Percentiles rank a stretch among this genome's conserved stretches.
Evolutionary conservation across 2,888 invertebrate genomes (phyloP).

Genomic region (Lithophane leautieri): DNA sequence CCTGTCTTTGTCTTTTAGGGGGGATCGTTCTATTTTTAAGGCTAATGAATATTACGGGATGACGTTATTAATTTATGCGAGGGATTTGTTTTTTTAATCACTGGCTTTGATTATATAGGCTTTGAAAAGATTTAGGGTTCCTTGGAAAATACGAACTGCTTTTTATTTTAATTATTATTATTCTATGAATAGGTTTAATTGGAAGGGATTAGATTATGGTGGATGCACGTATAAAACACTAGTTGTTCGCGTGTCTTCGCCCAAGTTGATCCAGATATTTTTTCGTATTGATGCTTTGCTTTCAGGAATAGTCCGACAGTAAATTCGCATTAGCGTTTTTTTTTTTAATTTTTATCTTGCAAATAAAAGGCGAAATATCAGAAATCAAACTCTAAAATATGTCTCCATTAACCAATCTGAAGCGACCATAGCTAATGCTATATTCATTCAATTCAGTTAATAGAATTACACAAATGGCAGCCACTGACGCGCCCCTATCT

Average conservation of each 20-base stretch:
- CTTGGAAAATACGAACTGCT: neutral
- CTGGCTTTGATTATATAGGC: slow-evolving; percentile 62
- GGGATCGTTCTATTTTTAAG: slow-evolving; percentile 70
- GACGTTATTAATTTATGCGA: slow-evolving; percentile 87
- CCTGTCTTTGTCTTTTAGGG: slow-evolving; percentile 64
- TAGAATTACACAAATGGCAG: slow-evolving; percentile 50
- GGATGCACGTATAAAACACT: neutral
- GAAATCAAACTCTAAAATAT: neutral
- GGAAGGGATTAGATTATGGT: neutral
- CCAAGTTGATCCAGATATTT: neutral
- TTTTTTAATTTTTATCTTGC: neutral
- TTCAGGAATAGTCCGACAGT: neutral
- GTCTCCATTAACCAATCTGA: neutral
- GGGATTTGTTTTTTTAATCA: slow-evolving; percentile 76
- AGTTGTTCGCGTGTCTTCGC: neutral
- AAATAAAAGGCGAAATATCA: neutral
- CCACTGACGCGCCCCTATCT: slow-evolving; percentile 38
- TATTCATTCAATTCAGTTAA: slow-evolving; percentile 31
- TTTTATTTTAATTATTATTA: slow-evolving; percentile 28
- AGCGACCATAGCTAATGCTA: slow-evolving; percentile 1
- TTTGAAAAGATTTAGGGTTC: slow-evolving; percentile 61
- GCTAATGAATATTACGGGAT: slow-evolving; percentile 77
- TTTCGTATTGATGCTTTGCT: neutral
- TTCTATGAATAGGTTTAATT: neutral
- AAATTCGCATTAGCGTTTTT: too few relatives aligned